Conservation (phyloP, 2,113 vertebrate genomes). For the Periophthalmodon schlosseri region DNA sequence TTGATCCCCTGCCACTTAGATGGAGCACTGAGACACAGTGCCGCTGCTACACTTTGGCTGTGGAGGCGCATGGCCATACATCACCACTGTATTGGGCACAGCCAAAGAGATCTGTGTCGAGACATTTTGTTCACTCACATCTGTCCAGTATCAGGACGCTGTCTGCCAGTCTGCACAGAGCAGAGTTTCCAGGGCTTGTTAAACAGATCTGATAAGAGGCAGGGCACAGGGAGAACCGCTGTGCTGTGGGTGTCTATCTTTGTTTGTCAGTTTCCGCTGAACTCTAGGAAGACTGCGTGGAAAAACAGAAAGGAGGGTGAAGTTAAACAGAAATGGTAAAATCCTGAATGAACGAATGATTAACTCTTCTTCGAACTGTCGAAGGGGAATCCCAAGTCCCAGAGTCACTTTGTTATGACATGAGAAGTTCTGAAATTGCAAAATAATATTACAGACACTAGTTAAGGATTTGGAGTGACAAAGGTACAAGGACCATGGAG, state of each 20-base stretch:
- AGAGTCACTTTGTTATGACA: no score
- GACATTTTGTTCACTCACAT: conserved; percentile 28
- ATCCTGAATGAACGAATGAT: no score
- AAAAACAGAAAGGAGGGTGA: not conserved
- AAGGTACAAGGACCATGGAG: not conserved
- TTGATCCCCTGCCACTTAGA: not conserved
- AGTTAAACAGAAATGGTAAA: no score
- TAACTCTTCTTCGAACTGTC: no score
- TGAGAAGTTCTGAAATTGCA: no score
- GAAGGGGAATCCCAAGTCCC: no score
- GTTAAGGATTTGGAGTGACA: fast-evolving
- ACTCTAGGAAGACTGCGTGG: not conserved
- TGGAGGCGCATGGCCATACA: conserved; percentile 51
- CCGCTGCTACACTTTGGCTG: not conserved
- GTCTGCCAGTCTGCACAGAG: not conserved
- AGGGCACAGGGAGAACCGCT: not conserved
- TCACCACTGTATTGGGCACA: conserved; percentile 52
- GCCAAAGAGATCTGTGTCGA: conserved; percentile 29
- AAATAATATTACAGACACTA: not conserved
- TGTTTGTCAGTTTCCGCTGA: conserved; percentile 9
- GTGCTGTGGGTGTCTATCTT: not conserved
- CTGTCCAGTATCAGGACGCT: not conserved
- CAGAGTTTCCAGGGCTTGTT: conserved; percentile 5
- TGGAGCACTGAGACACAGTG: conserved; percentile 6
- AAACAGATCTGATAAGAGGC: conserved; percentile 11